These are phyloP conservation scores for Sus cebifrons DNA, from an alignment of 2,797 vertebrate genomes.

Conservation along the genomic window DNA sequence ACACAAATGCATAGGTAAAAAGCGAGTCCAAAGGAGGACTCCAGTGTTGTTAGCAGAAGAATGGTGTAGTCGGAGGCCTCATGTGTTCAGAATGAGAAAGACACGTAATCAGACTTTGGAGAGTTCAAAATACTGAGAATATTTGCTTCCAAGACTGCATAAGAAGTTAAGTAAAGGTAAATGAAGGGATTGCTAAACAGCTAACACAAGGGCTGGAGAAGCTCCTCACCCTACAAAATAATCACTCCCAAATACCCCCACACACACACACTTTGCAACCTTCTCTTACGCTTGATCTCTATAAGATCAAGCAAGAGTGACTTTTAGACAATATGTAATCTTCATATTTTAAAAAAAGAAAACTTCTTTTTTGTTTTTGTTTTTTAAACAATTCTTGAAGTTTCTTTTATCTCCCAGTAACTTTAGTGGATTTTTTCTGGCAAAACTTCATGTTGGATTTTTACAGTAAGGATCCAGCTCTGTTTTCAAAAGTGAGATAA, in stretches of 20 bases:
- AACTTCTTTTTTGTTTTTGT: not conserved
- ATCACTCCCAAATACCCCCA: not conserved
- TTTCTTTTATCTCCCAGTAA: not conserved
- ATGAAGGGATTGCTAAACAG: not conserved
- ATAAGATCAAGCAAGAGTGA: conserved; percentile 15
- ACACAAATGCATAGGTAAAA: not conserved
- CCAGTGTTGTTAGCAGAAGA: not conserved
- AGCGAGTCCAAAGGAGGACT: not conserved
- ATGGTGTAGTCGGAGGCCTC: not conserved
- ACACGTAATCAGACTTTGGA: not conserved
- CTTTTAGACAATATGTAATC: not conserved
- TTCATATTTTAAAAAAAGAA: not conserved
- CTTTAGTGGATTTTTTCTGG: not conserved
- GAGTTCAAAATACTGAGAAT: not conserved
- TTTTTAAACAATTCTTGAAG: not conserved
- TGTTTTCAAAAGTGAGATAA: conserved; percentile 11
- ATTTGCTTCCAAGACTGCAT: not conserved
- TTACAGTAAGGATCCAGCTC: not conserved
- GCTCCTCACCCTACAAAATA: not conserved
- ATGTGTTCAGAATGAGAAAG: not conserved
- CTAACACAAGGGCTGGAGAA: not conserved
- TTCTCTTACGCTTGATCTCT: not conserved
- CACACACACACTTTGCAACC: not conserved
- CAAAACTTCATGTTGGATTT: conserved; percentile 22
- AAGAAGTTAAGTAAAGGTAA: not conserved